phyloP scores from a whole-genome alignment of 2,113 vertebrate genomes.

The Pithys albifrons region DNA sequence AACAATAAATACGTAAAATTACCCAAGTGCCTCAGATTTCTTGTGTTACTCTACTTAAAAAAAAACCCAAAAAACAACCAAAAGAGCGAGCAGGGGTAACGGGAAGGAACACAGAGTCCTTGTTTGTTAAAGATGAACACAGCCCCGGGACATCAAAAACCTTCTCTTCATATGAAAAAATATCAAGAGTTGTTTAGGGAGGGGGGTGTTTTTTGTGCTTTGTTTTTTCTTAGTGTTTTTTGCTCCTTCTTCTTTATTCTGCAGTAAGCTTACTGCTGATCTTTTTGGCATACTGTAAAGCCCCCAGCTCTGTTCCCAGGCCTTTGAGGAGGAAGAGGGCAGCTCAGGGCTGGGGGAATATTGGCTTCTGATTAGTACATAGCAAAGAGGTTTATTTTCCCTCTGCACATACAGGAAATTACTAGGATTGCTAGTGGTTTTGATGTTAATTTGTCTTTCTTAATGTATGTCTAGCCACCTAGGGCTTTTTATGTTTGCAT shows the following conservation, averaged over 20 bases:
- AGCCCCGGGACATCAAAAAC: background rate
- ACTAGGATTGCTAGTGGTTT: background rate
- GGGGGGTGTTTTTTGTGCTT: rapidly evolving
- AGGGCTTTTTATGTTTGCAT: background rate
- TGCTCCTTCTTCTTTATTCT: background rate
- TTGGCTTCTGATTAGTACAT: background rate
- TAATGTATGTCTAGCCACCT: background rate
- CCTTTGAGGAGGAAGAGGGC: background rate
- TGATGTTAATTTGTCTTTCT: slow-evolving; percentile 21
- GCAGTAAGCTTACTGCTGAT: background rate
- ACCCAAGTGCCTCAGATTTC: background rate
- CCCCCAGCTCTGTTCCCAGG: slow-evolving; percentile 3
- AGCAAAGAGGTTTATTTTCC: slow-evolving; percentile 24
- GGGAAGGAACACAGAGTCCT: background rate
- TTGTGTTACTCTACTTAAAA: background rate
- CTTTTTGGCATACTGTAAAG: background rate
- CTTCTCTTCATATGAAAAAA: background rate
- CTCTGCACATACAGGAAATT: slow-evolving; percentile 40
- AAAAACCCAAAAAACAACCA: background rate
- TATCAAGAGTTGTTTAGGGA: background rate
- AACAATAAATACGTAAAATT: background rate
- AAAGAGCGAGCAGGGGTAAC: background rate
- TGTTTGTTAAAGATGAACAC: background rate
- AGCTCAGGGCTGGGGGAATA: background rate
- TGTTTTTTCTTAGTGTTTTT: background rate